Evolutionary conservation across 2,113 vertebrate genomes (phyloP).

Genomic region (sheep (Ovis aries)): ARS-UI_Ramb_v3.0 NC_056068.1:26255001-26255500

Average conservation of each 20-base stretch:
- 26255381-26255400: not conserved
- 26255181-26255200: not conserved
- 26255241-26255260: not conserved
- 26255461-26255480: not conserved
- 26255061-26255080: not conserved
- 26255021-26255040: too few species aligned
- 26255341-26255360: not conserved
- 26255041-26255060: too few species aligned
- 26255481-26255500: not conserved
- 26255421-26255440: not conserved
- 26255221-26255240: not conserved
- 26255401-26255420: fast-evolving
- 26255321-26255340: not conserved
- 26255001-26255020: too few species aligned
- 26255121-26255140: not conserved
- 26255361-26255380: not conserved
- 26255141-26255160: not conserved
- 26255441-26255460: not conserved
- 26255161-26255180: not conserved
- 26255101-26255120: not conserved
- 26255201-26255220: not conserved
- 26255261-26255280: not conserved
- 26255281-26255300: not conserved
- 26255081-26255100: not conserved
- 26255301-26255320: not conserved